Conservation (phyloP, 2,888 invertebrate species). For the Crepidodera aurea region DNA sequence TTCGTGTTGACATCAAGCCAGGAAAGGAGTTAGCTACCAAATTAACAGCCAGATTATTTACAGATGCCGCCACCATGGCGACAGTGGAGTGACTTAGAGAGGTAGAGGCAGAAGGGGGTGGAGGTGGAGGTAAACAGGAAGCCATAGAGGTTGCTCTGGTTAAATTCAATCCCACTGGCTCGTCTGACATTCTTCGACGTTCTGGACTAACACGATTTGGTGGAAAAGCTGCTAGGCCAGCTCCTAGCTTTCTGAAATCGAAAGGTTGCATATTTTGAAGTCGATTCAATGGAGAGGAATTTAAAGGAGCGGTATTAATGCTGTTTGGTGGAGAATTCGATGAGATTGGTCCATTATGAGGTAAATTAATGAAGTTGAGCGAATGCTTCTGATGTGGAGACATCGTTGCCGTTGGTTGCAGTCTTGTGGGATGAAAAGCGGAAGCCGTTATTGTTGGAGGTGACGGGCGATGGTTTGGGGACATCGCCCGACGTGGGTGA, state of each 20-base stretch:
- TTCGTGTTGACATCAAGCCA: conserved; percentile 65
- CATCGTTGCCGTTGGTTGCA: conserved; percentile 59
- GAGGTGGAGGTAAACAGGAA: conserved; percentile 68
- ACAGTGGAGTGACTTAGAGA: conserved; percentile 71
- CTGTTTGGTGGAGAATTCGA: conserved; percentile 70
- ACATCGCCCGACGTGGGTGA: conserved; percentile 67
- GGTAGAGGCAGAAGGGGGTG: conserved; percentile 66
- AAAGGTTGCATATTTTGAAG: conserved; percentile 96
- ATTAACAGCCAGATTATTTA: conserved; percentile 64
- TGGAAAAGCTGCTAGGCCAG: conserved; percentile 65
- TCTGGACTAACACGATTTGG: conserved; percentile 61
- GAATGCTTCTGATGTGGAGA: conserved; percentile 62
- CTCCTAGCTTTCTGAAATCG: conserved; percentile 84
- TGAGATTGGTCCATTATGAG: conserved; percentile 65
- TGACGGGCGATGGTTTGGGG: conserved; percentile 73
- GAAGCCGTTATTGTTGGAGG: conserved; percentile 65
- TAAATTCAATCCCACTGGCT: conserved; percentile 67
- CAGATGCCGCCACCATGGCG: conserved; percentile 73
- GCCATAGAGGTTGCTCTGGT: conserved; percentile 70
- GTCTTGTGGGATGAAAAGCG: conserved; percentile 59
- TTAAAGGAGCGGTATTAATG: conserved; percentile 68
- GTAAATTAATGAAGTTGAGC: conserved; percentile 62
- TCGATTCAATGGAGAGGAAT: conserved; percentile 81
- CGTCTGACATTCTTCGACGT: conserved; percentile 65
- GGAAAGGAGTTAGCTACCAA: conserved; percentile 71